Evolutionary conservation across 2,113 vertebrate genomes (phyloP).

Genomic region (Columba janthina): DNA sequence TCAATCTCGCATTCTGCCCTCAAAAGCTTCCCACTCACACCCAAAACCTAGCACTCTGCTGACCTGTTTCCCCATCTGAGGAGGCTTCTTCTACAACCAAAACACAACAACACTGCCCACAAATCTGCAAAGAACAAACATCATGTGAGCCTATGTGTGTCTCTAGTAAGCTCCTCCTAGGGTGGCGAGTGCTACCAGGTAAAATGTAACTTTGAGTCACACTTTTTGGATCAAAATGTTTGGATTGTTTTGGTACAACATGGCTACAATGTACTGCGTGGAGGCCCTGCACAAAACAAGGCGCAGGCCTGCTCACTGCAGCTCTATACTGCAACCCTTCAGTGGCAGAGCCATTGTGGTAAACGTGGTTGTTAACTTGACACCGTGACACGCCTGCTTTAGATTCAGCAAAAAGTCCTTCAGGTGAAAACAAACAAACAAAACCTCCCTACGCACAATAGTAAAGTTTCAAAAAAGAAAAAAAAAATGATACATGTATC

Average conservation of each 20-base stretch:
- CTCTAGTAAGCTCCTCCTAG: neutral
- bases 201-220: neutral
- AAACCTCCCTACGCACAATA: too few relatives aligned
- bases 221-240: neutral
- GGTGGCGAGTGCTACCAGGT: neutral
- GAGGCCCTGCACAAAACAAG: neutral
- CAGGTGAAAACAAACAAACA: neutral
- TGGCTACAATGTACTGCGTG: neutral
- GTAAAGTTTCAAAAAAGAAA: neutral
- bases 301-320: neutral
- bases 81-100: constrained; percentile 10
- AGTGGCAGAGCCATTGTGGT: accelerated
- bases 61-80: constrained; percentile 1
- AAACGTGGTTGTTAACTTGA: neutral
- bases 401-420: neutral
- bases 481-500: neutral
- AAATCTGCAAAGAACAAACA: neutral
- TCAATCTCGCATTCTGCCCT: neutral
- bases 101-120: constrained; percentile 40
- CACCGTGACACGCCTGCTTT: neutral
- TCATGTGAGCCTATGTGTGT: neutral
- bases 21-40: neutral
- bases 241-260: neutral
- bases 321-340: neutral
- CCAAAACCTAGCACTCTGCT: neutral